phyloP scores from a whole-genome alignment of 2,888 invertebrate species.

The Eumerus sabulonum region DNA sequence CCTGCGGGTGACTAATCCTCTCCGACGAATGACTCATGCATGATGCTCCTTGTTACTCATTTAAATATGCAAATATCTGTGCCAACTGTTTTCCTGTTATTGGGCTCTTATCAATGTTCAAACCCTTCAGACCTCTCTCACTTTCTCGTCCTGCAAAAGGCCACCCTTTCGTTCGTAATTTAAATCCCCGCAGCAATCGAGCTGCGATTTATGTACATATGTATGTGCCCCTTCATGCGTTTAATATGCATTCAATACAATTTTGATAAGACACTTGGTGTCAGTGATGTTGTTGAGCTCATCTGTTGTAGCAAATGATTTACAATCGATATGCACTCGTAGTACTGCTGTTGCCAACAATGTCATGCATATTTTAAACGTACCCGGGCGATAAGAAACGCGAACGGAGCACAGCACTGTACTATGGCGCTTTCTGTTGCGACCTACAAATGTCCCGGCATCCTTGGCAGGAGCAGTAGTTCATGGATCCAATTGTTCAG shows the following conservation, averaged over 20 bases:
- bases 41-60: too few relatives aligned
- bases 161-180: too few relatives aligned
- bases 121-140: too few relatives aligned
- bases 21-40: too few relatives aligned
- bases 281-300: slow-evolving; percentile 23
- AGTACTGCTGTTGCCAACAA: slow-evolving; percentile 21
- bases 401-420: slow-evolving; percentile 2
- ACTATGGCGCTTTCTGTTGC: background rate
- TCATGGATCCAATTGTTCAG: slow-evolving; percentile 48
- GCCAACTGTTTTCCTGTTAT: too few relatives aligned
- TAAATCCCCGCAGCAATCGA: too few relatives aligned
- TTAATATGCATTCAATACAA: slow-evolving; percentile 65
- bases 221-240: slow-evolving; percentile 54
- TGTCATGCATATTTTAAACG: slow-evolving; percentile 58
- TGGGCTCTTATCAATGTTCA: too few relatives aligned
- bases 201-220: slow-evolving; percentile 55
- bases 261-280: slow-evolving; percentile 62
- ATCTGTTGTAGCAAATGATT: slow-evolving; percentile 61
- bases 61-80: too few relatives aligned
- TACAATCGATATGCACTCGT: slow-evolving; percentile 58
- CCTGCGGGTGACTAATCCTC: too few relatives aligned
- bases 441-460: background rate
- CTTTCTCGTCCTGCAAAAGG: too few relatives aligned
- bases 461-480: slow-evolving; percentile 14
- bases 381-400: slow-evolving; percentile 49